Base-by-base conservation (phyloP, 2,113 vertebrate species). In the Callopanchax toddi region DNA sequence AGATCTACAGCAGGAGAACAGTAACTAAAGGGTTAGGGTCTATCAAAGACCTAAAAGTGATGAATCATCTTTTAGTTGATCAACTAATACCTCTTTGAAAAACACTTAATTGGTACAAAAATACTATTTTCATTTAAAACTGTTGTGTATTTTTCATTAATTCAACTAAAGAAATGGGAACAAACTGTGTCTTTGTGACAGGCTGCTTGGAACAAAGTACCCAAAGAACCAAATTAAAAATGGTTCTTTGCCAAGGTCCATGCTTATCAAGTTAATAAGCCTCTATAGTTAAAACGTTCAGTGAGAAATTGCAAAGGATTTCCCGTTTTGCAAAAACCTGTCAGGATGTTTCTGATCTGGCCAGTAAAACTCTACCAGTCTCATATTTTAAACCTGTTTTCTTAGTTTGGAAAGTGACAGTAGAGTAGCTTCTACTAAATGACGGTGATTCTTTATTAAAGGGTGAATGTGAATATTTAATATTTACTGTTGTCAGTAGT, bases 401-500 rank as follows among this genome's bases (percentile, higher is more conserved):
- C 11, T 37, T 18, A 17, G 42, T 22, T 49, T 32, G 18, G 18
- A 32, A 21, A 43, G 25, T 40, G 5, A 67, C 20, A 44, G n/a
- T 3, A 20, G 37, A 23, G 29, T 17, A 32, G 36, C 10, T 18
- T 52, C 10, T 23, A 44, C 43, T 15, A 44, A 2, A 37, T 17
- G 12, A 29, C 17, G 29, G 6, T 32, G 6, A 32, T 32, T 32
- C 3, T 32, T 32, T 32, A 32, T 32, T 32, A 32, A 6, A 32
- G 3, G 56, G 26, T 54, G 22, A 45, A 54, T 53, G 13, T 51
- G 20, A 21, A 29, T 50, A 29, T 32, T 66, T 60, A 50, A 39
- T 20, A 13, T 22, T 59, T 61, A 46, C 7, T 11, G 13, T 62
- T 36, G 58, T 40, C 58, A 63, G 34, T 42, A 34, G 25, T 55